Base-by-base conservation (phyloP, 2,888 invertebrate species). In the Chloroclystis v-ata region DNA sequence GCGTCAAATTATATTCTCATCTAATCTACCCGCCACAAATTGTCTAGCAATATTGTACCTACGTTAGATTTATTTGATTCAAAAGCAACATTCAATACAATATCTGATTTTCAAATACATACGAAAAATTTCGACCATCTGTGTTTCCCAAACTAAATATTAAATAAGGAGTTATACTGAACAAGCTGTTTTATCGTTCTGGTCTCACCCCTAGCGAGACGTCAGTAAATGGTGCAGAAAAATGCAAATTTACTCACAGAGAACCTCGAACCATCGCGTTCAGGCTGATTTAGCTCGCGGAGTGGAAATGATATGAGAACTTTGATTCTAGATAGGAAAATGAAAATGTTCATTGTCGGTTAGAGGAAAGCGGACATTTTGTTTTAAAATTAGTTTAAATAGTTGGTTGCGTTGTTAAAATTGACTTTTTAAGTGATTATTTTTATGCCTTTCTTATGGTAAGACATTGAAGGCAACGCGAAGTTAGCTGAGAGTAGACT, bases 241-340 rank as follows among this genome's bases (percentile, higher is more conserved):
- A 78, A 78, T 79, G 75, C 72, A 79, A 79, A 80, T 78, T 75
- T 73, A 71, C 72, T 57, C 57, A 66, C 62, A 67, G 61, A 60
- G 60, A 65, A 56, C 59, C 65, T 57, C 66, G 63, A 72, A 70
- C 69, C 66, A 65, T 64, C 57, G 60, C 46, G 54, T 56, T 38
- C 33, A 28, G 29, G 38, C 45, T 43, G 33, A 60, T 56, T 51
- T 40, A 40, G 54, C 56, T 43, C 28, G 30, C 14, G 26, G 11
- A 43, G 28, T 28, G 35, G 29, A 48, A 47, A 29, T 41, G 44
- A 49, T 45, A 45, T 16, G 35, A 24, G 20, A 35, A 20, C 35
- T 20, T 2, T 16, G 37, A 40, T 44, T 11, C 38, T 30, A 47
- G 25, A 28, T 24, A 11, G 10, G 20, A 11, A 8, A 11, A 10